Evolutionary conservation across 2,888 invertebrate species (phyloP), one percentile per base, ranked within the genome.

Genomic region (Drosophila crucigera): DNA sequence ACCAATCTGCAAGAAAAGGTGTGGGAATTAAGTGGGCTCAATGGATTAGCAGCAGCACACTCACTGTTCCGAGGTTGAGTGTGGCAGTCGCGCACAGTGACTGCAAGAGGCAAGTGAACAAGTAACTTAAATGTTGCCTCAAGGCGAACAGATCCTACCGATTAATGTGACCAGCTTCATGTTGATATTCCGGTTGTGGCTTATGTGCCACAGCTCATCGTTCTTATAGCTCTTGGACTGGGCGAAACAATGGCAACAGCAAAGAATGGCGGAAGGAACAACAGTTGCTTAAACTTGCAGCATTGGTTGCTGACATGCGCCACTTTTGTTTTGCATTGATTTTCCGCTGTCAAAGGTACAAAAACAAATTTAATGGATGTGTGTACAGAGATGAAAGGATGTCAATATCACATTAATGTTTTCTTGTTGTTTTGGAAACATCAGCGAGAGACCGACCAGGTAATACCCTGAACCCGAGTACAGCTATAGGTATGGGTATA

Each of bases 1-100:
- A 37, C 90, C 90, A 89, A 58, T 82, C 85, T 86, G 16, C 7
- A 68, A 54, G n/a, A 31, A 35, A 9, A 14, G 9, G 25, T 5
- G 25, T 47, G 2, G 1, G n/a, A 22, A 4, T 16, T 28, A 30
- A 14, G 33, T 14, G 11, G 0, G 14, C 7, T 33, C n/a, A 0
- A 6, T 10, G 35, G n/a, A 2, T 7, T n/a, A 25, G 25, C 47
- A 47, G 47, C 22, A 25, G 47, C 1, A 14, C 35, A 80, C 84
- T 89, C 50, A 84, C 86, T 73, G 39, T 84, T 37, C 11, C 76
- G 70, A 2, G 86, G 81, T 1, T n/a, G 39, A 1, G 50, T 2
- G 33, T 65, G 63, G 37, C 85, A 89, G 37, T 89, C 25, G 25
- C 1, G 49, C 14, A 61, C 59, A n/a, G 62, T 35, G 37, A 50